Conservation (phyloP, 2,113 vertebrate species). For the Microcebus murinus region DNA sequence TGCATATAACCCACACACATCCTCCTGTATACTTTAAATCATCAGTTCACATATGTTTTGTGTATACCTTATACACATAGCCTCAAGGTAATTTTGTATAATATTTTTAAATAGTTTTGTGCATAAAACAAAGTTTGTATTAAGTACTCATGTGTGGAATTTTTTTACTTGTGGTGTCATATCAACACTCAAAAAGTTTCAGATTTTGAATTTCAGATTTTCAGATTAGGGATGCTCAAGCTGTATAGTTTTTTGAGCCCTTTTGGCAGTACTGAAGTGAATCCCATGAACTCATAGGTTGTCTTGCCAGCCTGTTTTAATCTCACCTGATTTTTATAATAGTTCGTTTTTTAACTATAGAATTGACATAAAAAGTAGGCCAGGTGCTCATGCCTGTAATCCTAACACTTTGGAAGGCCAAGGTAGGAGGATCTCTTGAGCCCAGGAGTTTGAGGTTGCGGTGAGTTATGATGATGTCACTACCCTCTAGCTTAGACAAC, state of each 20-base stretch:
- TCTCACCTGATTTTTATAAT: background rate
- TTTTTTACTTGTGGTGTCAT: background rate
- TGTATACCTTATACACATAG: background rate
- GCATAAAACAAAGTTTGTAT: background rate
- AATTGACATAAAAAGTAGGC: background rate
- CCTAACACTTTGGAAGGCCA: no score
- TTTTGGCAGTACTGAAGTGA: background rate
- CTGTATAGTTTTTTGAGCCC: background rate
- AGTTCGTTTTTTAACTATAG: background rate
- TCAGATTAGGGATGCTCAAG: background rate
- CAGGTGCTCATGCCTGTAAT: no score
- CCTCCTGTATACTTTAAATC: background rate
- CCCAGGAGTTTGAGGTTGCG: no score
- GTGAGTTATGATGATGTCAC: no score
- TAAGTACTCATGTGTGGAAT: background rate
- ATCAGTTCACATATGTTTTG: background rate
- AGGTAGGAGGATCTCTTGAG: no score
- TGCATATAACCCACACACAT: background rate
- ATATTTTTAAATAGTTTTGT: background rate
- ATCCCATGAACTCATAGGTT: background rate
- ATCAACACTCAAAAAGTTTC: background rate
- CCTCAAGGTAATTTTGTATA: background rate
- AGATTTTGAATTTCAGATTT: background rate
- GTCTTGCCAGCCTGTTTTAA: background rate
- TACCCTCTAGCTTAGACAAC: no score